A percentile compares a stretch with the other conserved stretches of the same genome.
phyloP scores from a whole-genome alignment of 2,888 invertebrate species.

The Sinohyriopsis cumingii region DNA sequence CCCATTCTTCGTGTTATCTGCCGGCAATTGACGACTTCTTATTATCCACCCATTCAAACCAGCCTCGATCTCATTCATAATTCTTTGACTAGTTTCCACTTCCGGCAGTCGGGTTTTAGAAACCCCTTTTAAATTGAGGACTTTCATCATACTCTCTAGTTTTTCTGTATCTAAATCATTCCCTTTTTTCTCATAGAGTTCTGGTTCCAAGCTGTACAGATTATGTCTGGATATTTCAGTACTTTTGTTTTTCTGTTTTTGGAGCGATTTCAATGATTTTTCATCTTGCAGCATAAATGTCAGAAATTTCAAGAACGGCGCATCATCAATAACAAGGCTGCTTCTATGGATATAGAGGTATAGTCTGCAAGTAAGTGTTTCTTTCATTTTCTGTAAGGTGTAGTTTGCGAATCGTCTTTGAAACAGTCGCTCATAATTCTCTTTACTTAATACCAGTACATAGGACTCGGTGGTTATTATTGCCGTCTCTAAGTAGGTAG shows the following conservation, averaged over 20 bases:
- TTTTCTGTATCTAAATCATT: slow-evolving; percentile 29
- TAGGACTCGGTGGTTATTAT: slow-evolving; percentile 50
- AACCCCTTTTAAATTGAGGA: slow-evolving; percentile 31
- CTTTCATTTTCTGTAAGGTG: slow-evolving; percentile 43
- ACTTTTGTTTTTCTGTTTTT: slow-evolving; percentile 29
- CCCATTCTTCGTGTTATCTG: too few relatives aligned
- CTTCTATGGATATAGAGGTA: slow-evolving; percentile 56
- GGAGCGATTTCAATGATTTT: slow-evolving; percentile 32
- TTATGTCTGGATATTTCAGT: slow-evolving; percentile 4
- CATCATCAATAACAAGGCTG: slow-evolving; percentile 28
- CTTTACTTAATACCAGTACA: slow-evolving; percentile 47
- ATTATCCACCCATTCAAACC: slow-evolving; percentile 32
- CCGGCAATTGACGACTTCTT: too few relatives aligned
- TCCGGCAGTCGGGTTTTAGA: slow-evolving; percentile 32
- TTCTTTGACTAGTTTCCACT: slow-evolving; percentile 36
- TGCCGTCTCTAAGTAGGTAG: slow-evolving; percentile 50
- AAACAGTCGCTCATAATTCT: slow-evolving; percentile 54
- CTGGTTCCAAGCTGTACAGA: background rate
- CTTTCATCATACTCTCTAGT: slow-evolving; percentile 39
- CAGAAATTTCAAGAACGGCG: slow-evolving; percentile 55
- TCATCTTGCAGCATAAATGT: slow-evolving; percentile 54
- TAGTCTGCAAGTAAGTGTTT: slow-evolving; percentile 46
- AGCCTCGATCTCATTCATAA: slow-evolving; percentile 38
- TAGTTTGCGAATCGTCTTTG: slow-evolving; percentile 42
- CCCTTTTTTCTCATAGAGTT: slow-evolving; percentile 13